Percentiles rank a stretch among this genome's conserved stretches.
Conservation (phyloP, 2,797 vertebrate genomes). For the Mus spretus region DNA sequence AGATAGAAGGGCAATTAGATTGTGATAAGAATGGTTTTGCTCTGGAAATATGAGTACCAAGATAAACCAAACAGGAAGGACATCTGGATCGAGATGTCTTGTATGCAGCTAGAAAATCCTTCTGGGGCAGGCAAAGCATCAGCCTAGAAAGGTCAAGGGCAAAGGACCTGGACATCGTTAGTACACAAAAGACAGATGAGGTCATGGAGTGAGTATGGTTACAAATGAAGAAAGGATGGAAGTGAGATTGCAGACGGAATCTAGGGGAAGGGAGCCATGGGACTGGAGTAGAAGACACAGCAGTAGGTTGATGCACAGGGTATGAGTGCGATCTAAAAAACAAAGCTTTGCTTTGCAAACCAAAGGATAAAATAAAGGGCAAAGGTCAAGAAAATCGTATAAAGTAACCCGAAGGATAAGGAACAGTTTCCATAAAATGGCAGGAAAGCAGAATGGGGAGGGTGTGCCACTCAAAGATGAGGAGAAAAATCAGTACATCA, state of each 20-base stretch:
- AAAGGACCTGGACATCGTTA: not conserved
- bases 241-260: not conserved
- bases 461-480: not conserved
- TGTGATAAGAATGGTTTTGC: not conserved
- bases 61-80: not conserved
- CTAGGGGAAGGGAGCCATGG: not conserved
- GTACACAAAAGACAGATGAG: not conserved
- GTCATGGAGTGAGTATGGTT: too few relatives aligned
- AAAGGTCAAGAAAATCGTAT: not conserved
- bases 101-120: not conserved
- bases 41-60: not conserved
- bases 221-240: not conserved
- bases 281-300: not conserved
- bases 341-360: not conserved
- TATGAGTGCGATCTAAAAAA: not conserved
- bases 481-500: not conserved
- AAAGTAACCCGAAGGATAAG: not conserved
- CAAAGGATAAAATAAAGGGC: not conserved
- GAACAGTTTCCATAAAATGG: not conserved
- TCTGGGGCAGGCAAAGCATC: slow-evolving; percentile 10
- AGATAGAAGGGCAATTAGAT: not conserved
- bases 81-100: not conserved
- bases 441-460: not conserved
- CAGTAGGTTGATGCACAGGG: not conserved
- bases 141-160: not conserved